Base-by-base conservation (phyloP, 2,797 vertebrate species). In the Nyctalus aviator region DNA sequence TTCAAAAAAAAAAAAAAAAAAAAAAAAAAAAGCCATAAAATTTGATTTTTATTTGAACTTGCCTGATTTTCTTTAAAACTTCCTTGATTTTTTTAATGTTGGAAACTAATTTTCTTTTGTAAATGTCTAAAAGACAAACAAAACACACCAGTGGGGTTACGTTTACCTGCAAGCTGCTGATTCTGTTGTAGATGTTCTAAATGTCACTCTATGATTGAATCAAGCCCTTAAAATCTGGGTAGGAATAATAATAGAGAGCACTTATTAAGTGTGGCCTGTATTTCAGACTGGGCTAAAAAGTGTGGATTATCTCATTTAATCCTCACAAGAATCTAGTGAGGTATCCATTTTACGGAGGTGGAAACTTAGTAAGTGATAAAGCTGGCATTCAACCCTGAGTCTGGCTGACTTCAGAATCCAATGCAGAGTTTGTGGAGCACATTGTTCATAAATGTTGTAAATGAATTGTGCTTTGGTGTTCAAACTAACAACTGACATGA, bases 51-150 rank as follows among this genome's bases (percentile, higher is more conserved):
- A 73, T 73, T 55, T 79, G 44, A 76, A 86, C 64, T 48, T 25
- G 35, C 41, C 71, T 78, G 27, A 53, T 77, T 76, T 88, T 44
- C 55, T 72, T 93, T 48, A 76, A 68, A 81, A 88, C 53, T 88
- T 73, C 59, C 53, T 94, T 95, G 41, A 87, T 90, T 91, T 94
- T 94, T 76, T 50, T 82, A 95, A 85, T 79, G 90, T 72, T 94
- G 78, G 85, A 92, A 88, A 93, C n/a, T 20, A 93, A 94, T 81
- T 93, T 27, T 44, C 82, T 91, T 96, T 68, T 91, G 6, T 79
- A 86, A 93, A 86, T 73, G 59, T 79, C 35, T 79, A 84, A 83
- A 94, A 46, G 81, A 91, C 97, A 94, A 94, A 77, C 57, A 88
- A 95, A 96, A 97, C 81, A 95, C 0, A 21, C 85, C n/a, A 21